phyloP scores from a whole-genome alignment of 2,888 invertebrate species.

The Serripes groenlandicus region DNA sequence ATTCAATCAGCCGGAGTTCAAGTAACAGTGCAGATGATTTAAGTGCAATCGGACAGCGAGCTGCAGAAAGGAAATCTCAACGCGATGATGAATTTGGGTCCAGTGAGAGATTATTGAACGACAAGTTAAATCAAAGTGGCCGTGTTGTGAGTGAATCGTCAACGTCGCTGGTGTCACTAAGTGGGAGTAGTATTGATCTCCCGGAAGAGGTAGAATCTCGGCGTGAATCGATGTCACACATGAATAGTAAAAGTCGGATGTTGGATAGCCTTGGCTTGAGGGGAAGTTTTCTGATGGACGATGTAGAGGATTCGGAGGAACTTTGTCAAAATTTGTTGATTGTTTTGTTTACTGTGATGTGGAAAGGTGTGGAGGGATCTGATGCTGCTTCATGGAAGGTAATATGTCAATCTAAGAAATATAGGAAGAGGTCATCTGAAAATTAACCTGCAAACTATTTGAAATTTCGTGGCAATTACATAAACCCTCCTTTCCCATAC shows the following conservation, averaged over 20 bases:
- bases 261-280: constrained; percentile 77
- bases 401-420: too few species aligned
- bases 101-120: neutral
- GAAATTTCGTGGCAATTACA: too few species aligned
- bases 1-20: constrained; percentile 79
- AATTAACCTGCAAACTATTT: too few species aligned
- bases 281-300: constrained; percentile 72
- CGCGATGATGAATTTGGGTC: constrained; percentile 23
- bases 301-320: constrained; percentile 87
- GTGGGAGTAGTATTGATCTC: constrained; percentile 62
- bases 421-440: too few species aligned
- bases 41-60: constrained; percentile 62
- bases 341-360: constrained; percentile 89
- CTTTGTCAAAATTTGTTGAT: constrained; percentile 89
- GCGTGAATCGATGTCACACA: constrained; percentile 34
- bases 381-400: constrained; percentile 89
- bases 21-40: constrained; percentile 83
- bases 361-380: constrained; percentile 89
- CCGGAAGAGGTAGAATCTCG: constrained; percentile 36
- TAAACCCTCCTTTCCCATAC: too few species aligned
- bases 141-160: constrained; percentile 29
- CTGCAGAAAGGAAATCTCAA: constrained; percentile 47
- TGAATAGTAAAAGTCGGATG: constrained; percentile 57
- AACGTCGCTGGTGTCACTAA: constrained; percentile 55
- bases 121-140: constrained; percentile 17